Evolutionary conservation across 2,113 vertebrate species (phyloP), one percentile per base, ranked within the genome.

Genomic region (Myrmecobius fasciatus): DNA sequence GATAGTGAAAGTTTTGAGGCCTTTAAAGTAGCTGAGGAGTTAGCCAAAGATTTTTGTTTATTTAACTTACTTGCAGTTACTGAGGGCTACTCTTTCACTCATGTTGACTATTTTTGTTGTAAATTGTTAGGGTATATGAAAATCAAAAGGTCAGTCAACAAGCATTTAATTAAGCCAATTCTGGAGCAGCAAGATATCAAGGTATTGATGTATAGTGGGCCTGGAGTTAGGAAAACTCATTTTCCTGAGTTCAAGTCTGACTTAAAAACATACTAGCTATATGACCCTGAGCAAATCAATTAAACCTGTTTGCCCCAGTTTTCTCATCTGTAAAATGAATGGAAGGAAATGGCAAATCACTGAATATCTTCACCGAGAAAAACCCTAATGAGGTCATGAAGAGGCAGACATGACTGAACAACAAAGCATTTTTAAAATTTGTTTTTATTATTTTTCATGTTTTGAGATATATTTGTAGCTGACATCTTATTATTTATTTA

Each of bases 31-130:
- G 8, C 43, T 24, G 0, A 43, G 91, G 25, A 53, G 95, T 36
- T n/a, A 17, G 24, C 26, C 48, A 89, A 90, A 56, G 43, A 91
- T 46, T n/a, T 22, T 0, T 56, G 36, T 22, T 17, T 24, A 93
- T 96, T 91, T 67, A 25, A 96, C n/a, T 51, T 31, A 92, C 56
- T 92, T n/a, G 26, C 3, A 92, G 60, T 92, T 52, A 48, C 26
- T 52, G 91, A n/a, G 88, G 92, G 26, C 0, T 56, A 36, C 14
- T 28, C 93, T 36, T 91, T 89, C 43, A 83, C 28, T 92, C 28
- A 91, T 25, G 28, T 26, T 94, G 11, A 52, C 1, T 75, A 1
- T 0, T 52, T 0, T 67, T 95, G 12, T 90, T 83, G 6, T 75
- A 43, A 43, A n/a, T 43, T 91, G 46, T 93, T 75, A 36, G 12